These are phyloP conservation scores for Pterostichus niger DNA, from an alignment of 2,888 invertebrate genomes.

Conservation along the genomic window DNA sequence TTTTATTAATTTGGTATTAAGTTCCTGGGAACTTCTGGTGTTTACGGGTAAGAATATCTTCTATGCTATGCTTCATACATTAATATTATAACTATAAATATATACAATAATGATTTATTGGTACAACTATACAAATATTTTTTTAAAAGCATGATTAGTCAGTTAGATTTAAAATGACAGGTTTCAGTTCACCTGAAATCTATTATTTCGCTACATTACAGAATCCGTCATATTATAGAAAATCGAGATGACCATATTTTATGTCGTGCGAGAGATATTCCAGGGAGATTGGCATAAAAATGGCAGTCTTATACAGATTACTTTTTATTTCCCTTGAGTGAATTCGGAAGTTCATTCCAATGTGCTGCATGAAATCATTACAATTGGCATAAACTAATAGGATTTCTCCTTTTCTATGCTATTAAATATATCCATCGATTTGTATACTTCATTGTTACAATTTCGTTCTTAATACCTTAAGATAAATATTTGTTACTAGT, in stretches of 20 bases:
- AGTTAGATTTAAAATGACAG: background rate
- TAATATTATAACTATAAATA: too few relatives aligned
- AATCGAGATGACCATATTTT: constrained; percentile 57
- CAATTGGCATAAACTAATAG: constrained; percentile 58
- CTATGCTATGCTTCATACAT: too few relatives aligned
- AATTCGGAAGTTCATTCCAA: constrained; percentile 54
- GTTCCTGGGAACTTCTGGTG: too few relatives aligned
- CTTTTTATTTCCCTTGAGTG: constrained; percentile 55
- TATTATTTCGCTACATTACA: constrained; percentile 33
- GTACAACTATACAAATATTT: too few relatives aligned
- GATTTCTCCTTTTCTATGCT: constrained; percentile 1
- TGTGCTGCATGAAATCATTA: constrained; percentile 54
- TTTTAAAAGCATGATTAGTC: too few relatives aligned
- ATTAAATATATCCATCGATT: constrained; percentile 37
- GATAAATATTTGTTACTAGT: too few relatives aligned
- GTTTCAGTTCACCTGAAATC: background rate
- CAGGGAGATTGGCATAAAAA: constrained; percentile 46
- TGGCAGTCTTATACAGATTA: constrained; percentile 54
- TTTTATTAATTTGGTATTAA: too few relatives aligned
- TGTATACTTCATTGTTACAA: constrained; percentile 6
- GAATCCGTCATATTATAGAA: constrained; percentile 25
- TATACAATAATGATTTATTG: too few relatives aligned
- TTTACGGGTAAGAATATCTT: too few relatives aligned
- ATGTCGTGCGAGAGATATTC: constrained; percentile 4
- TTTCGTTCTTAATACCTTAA: constrained; percentile 4